Percentiles rank a stretch among this genome's conserved stretches.
phyloP scores from a whole-genome alignment of 2,888 invertebrate species.

The Nineta flava region DNA sequence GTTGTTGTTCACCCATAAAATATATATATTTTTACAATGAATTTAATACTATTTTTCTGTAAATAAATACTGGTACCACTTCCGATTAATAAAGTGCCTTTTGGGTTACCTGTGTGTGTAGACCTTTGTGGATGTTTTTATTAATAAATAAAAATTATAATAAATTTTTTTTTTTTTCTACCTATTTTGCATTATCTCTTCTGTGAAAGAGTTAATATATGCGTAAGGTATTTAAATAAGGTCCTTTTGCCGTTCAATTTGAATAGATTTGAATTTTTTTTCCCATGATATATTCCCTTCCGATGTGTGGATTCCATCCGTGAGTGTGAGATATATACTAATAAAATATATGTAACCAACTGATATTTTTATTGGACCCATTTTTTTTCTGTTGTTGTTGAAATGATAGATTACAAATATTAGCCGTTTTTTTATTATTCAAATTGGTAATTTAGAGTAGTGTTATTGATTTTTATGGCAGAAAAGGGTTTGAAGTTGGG shows the following conservation, averaged over 20 bases:
- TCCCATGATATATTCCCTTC: neutral
- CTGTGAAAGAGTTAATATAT: neutral
- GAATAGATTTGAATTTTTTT: neutral
- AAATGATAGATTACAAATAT: too few relatives aligned
- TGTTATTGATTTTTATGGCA: too few relatives aligned
- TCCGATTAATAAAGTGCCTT: neutral
- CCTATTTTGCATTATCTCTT: neutral
- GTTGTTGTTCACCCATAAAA: neutral
- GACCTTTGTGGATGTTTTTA: neutral
- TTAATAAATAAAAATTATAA: neutral
- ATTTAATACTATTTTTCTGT: neutral
- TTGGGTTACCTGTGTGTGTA: neutral
- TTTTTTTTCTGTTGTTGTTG: too few relatives aligned
- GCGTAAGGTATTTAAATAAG: constrained; percentile 1
- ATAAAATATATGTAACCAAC: too few relatives aligned
- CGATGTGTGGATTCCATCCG: too few relatives aligned
- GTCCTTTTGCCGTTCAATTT: too few relatives aligned
- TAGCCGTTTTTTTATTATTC: too few relatives aligned
- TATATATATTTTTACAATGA: neutral
- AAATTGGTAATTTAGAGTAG: too few relatives aligned
- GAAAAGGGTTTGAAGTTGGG: too few relatives aligned
- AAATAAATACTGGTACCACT: neutral
- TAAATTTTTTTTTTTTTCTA: neutral
- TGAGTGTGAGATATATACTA: too few relatives aligned
- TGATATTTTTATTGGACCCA: too few relatives aligned